These are phyloP conservation scores for Solenopsis invicta DNA, from an alignment of 1,140 invertebrate genomes.

Conservation along the genomic window DNA sequence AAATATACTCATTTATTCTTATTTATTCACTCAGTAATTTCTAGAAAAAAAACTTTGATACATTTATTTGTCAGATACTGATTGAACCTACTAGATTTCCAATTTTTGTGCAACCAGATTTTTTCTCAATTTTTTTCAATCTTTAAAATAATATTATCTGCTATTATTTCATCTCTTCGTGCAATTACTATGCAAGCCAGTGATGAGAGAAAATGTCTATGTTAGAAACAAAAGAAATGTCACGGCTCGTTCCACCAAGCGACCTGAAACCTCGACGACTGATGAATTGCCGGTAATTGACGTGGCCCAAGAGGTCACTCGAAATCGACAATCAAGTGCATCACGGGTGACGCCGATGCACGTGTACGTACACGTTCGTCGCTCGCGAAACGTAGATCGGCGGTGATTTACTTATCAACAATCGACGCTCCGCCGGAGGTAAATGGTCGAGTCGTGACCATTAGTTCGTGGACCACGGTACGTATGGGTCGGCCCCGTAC, in stretches of 20 bases:
- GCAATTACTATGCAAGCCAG: background rate
- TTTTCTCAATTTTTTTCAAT: too few relatives aligned
- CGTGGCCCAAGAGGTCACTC: conserved; percentile 15
- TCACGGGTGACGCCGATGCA: conserved; percentile 16
- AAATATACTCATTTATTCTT: too few relatives aligned
- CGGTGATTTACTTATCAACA: conserved; percentile 87
- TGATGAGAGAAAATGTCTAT: background rate
- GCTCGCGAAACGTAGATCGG: conserved; percentile 84
- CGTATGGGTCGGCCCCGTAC: conserved; percentile 67
- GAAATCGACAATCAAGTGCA: conserved; percentile 19
- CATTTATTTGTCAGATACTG: too few relatives aligned
- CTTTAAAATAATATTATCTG: too few relatives aligned
- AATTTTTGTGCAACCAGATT: too few relatives aligned
- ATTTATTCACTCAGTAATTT: too few relatives aligned
- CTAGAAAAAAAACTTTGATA: too few relatives aligned
- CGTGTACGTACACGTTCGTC: conserved; percentile 65
- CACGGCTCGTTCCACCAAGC: background rate
- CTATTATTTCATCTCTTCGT: too few relatives aligned
- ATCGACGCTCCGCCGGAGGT: conserved; percentile 86
- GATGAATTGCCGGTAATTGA: conserved; percentile 27
- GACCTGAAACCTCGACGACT: background rate
- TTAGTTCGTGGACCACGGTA: conserved; percentile 81
- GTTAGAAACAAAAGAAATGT: background rate
- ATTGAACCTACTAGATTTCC: too few relatives aligned
- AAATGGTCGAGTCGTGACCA: conserved; percentile 87